Conservation (phyloP, 2,797 vertebrate genomes). For the Furcifer pardalis region DNA sequence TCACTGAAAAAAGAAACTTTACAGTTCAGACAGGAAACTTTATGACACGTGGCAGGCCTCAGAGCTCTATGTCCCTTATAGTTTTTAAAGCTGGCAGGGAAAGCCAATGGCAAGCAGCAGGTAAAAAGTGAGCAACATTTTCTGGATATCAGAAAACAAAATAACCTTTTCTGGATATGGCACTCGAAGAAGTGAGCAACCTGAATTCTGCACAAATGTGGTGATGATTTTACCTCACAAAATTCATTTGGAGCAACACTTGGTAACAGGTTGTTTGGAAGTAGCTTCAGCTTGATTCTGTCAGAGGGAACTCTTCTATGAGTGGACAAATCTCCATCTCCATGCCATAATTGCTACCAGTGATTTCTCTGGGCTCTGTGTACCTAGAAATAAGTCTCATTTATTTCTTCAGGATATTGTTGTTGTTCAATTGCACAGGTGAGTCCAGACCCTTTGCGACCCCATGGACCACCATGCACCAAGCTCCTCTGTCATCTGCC, state of each 20-base stretch:
- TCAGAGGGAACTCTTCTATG: background rate
- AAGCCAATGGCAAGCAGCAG: background rate
- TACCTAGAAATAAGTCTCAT: too few species aligned
- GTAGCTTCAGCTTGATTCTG: background rate
- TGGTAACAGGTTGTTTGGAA: background rate
- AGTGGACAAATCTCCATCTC: background rate
- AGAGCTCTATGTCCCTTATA: accelerated
- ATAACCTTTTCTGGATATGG: too few species aligned
- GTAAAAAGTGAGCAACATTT: background rate
- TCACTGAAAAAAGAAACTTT: slow-evolving; percentile 6
- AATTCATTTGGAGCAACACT: background rate
- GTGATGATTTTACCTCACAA: background rate
- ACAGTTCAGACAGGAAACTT: slow-evolving; percentile 10
- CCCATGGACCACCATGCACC: too few species aligned
- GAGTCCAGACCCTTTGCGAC: too few species aligned
- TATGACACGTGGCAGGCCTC: background rate
- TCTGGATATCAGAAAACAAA: too few species aligned
- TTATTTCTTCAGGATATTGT: too few species aligned
- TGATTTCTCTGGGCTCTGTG: too few species aligned
- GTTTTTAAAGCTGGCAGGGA: slow-evolving; percentile 24
- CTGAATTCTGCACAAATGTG: background rate
- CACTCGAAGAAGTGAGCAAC: background rate
- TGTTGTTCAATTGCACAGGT: too few species aligned
- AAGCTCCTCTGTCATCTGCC: too few species aligned
- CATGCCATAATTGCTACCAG: too few species aligned